Percentiles rank a stretch among this genome's conserved stretches.
phyloP scores from a whole-genome alignment of 1,140 invertebrate genomes.

The Eriocheir sinensis region DNA sequence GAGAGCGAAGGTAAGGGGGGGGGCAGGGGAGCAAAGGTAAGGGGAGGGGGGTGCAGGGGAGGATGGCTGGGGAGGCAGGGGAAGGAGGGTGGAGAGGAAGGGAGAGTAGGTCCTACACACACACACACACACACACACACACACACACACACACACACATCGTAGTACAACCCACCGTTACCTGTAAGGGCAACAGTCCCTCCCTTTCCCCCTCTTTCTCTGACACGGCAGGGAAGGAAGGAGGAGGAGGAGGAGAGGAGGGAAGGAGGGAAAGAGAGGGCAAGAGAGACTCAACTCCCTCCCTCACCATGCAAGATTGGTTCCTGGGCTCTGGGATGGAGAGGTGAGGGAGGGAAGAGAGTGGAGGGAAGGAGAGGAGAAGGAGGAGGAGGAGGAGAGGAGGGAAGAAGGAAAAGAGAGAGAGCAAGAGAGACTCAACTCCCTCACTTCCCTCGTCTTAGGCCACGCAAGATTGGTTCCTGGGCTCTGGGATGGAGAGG shows the following conservation, averaged over 20 bases:
- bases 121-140: slow-evolving; percentile 12
- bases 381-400: too few species aligned
- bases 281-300: background rate
- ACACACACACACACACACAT: background rate
- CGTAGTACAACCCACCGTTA: slow-evolving; percentile 19
- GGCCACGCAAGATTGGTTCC: background rate
- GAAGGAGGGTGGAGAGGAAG: too few species aligned
- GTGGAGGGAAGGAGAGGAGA: background rate
- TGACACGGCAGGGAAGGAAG: background rate
- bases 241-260: background rate
- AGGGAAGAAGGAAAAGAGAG: too few species aligned
- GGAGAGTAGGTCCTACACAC: background rate
- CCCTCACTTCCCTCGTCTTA: too few species aligned
- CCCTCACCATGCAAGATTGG: background rate
- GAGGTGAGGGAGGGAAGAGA: background rate
- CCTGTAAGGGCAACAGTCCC: background rate
- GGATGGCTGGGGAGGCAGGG: too few species aligned
- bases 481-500: background rate
- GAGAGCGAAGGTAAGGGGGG: background rate
- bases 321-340: background rate
- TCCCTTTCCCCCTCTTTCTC: background rate
- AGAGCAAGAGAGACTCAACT: background rate
- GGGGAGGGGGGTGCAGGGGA: background rate
- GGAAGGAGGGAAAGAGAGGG: background rate
- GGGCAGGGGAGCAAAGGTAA: background rate